Evolutionary conservation across 1,140 invertebrate genomes (phyloP), one percentile per base, ranked within the genome.

Genomic region (Uloborus diversus): DNA sequence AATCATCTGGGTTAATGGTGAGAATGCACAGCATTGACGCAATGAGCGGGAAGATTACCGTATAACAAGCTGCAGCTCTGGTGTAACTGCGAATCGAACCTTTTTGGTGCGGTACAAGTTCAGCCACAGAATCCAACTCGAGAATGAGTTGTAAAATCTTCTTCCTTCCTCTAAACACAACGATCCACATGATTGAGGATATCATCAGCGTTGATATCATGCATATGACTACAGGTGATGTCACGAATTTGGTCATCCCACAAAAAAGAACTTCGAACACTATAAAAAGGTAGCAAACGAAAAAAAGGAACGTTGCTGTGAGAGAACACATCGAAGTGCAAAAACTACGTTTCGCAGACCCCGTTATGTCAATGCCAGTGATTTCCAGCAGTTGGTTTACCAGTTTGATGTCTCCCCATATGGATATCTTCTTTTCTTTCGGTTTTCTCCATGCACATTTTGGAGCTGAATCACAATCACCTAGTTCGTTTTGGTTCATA

Each of bases 251-350:
- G 5, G 69, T 73, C 20, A 61, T 17, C 7, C 69, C 69, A 20
- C 69, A 73, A 33, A 61, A 73, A 13, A 30, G 5, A 4, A 73
- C 69, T 61, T 73, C 69, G 4, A 35, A 61, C 3, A 56, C 56
- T 9, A 73, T 61, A 23, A 56, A 70, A 1, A 53, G 13, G 17
- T 57, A 57, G 11, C 28, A 28, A 3, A 70, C 13, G 2, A 57
- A 17, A 23, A 61, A 61, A 2, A 53, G 33, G 23, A 73, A 57
- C 4, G 51, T 57, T 25, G n/a, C 49, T 3, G 20, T 23, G 3
- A 65, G 2, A 17, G 30, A 30, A 3, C 30, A 51, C 28, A 32
- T 28, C 14, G 2, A 7, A 23, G 14, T 23, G 3, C 4, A 32
- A 7, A 25, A 1, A 14, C 28, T 53, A 3, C 4, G 20, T 7